Base-by-base conservation (phyloP, 2,113 vertebrate genomes). In the Casuarius casuarius region DNA sequence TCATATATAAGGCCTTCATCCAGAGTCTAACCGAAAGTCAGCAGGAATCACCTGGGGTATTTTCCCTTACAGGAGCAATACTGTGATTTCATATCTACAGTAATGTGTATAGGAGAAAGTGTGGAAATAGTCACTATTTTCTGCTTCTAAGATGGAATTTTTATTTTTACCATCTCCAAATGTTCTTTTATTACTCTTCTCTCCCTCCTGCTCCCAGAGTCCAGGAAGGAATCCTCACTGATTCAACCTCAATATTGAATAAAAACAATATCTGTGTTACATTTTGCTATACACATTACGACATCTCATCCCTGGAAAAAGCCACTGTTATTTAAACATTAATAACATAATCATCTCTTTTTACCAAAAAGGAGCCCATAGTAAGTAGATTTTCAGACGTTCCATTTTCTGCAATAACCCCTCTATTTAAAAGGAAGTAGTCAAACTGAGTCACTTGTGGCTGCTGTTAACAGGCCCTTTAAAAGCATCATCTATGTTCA, bases 41-140 rank as follows among this genome's bases (percentile, higher is more conserved):
- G 26, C 0, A 40, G 49, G 46, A 87, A 85, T 29, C 40, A 87
- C 3, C 33, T 1, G 4, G 31, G 59, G 28, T 7, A 25, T 8
- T 18, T 71, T 71, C 42, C 46, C 72, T 67, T 28, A 38, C 26
- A 67, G 71, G 19, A 52, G 2, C 17, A 49, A 35, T 8, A 26
- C 20, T 8, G 10, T 14, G 33, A 13, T 79, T 82, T 91, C 8
- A 40, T 23, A 48, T 22, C 63, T 54, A 79, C 63, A 96, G 93
- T 42, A 97, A 95, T 29, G 29, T 17, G 26, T 4, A 2, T 61
- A 51, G 88, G 84, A 95, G 81, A 91, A 94, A 82, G 80, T 19
- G 46, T 18, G 66, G 76, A 93, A 94, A 95, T 38, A 72, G 65
- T 71, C 44, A 61, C 61, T 78, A 46, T 35, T 71, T 95, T 95